Evolutionary conservation across 2,797 vertebrate genomes (phyloP).

Genomic region (Toxotes lorentzi): DNA sequence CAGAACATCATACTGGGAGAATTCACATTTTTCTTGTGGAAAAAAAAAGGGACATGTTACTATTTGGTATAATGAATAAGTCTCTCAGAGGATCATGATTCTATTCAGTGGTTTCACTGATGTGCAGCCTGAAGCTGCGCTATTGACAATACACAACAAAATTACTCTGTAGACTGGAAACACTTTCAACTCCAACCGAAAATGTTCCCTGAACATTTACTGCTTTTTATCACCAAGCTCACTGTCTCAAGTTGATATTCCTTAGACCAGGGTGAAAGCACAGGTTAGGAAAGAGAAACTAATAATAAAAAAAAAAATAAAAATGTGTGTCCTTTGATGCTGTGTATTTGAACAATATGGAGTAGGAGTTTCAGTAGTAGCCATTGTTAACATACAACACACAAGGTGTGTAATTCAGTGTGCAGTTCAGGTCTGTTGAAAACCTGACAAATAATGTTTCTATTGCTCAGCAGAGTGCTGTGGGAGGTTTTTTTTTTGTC

Average conservation of each 20-base stretch:
- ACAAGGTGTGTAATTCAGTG: slow-evolving; percentile 2
- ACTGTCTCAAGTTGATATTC: neutral
- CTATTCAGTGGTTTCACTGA: slow-evolving; percentile 10
- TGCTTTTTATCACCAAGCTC: neutral
- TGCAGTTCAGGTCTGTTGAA: slow-evolving; percentile 21
- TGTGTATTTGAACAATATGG: neutral
- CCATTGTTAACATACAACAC: neutral
- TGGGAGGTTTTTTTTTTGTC: slow-evolving; percentile 14
- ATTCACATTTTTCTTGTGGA: neutral
- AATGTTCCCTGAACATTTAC: neutral
- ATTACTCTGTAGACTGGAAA: slow-evolving; percentile 1
- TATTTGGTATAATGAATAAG: neutral
- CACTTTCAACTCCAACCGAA: neutral
- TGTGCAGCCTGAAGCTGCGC: slow-evolving; percentile 15
- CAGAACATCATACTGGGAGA: neutral
- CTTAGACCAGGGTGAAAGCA: neutral
- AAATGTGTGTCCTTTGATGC: neutral
- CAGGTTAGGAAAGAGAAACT: neutral
- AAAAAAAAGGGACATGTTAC: neutral
- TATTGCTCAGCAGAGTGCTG: slow-evolving; percentile 1
- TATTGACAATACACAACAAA: slow-evolving; percentile 15
- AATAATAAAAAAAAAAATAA: neutral
- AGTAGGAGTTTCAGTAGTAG: neutral
- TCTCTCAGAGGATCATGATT: slow-evolving; percentile 5
- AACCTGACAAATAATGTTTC: slow-evolving; percentile 13